Evolutionary conservation across 2,888 invertebrate species (phyloP).

Genomic region (Altica lythri): DNA sequence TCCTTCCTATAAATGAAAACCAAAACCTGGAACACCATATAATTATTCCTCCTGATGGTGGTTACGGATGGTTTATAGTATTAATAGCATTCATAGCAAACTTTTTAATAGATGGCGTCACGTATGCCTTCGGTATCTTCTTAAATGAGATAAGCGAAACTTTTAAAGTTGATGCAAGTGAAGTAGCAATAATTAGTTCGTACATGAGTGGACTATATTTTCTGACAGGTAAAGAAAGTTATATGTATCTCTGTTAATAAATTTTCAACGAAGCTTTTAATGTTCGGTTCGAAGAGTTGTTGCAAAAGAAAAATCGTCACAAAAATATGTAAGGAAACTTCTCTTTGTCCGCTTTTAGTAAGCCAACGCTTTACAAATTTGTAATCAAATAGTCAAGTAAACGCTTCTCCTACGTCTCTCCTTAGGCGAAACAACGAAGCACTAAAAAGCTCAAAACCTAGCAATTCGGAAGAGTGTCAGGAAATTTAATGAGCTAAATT

Average conservation of each 20-base stretch:
- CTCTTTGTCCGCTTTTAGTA: too few species aligned
- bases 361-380: too few species aligned
- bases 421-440: too few species aligned
- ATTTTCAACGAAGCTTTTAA: too few species aligned
- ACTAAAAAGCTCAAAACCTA: too few species aligned
- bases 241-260: not conserved
- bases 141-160: conserved; percentile 50
- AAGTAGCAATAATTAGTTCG: conserved; percentile 46
- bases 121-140: conserved; percentile 65
- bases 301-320: too few species aligned
- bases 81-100: conserved; percentile 61
- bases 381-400: too few species aligned
- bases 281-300: too few species aligned
- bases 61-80: conserved; percentile 67
- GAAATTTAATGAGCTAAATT: too few species aligned
- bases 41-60: conserved; percentile 63
- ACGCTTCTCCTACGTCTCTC: too few species aligned
- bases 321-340: too few species aligned
- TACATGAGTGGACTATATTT: conserved; percentile 49
- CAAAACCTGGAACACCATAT: conserved; percentile 40
- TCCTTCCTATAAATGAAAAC: not conserved
- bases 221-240: conserved; percentile 42
- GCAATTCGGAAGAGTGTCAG: too few species aligned
- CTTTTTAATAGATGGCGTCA: conserved; percentile 64
- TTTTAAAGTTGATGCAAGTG: conserved; percentile 41